These are phyloP conservation scores for Plebejus argus DNA, from an alignment of 2,888 invertebrate genomes.

Conservation along the genomic window DNA sequence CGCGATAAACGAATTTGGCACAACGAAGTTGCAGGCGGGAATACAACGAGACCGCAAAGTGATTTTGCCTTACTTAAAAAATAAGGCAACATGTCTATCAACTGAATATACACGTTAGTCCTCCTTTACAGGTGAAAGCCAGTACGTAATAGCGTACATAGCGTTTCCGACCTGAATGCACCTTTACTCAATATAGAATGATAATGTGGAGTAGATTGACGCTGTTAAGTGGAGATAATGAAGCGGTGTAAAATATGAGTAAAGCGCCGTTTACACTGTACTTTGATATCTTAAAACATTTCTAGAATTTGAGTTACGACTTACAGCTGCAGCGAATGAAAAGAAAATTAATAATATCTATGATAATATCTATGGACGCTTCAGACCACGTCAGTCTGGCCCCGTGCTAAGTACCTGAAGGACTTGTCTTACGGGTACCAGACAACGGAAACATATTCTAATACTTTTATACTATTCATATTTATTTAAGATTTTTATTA, in stretches of 20 bases:
- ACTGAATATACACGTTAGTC: background rate
- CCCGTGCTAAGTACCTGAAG: too few relatives aligned
- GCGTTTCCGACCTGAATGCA: slow-evolving; percentile 1
- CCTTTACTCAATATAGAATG: slow-evolving; percentile 20
- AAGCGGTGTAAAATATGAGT: slow-evolving; percentile 9
- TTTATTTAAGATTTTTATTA: too few relatives aligned
- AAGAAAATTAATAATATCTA: too few relatives aligned
- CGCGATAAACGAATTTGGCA: too few relatives aligned
- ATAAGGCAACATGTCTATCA: background rate
- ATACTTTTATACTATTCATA: too few relatives aligned
- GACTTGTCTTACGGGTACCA: too few relatives aligned
- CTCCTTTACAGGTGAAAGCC: background rate
- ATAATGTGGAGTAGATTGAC: slow-evolving; percentile 25
- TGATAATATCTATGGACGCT: too few relatives aligned
- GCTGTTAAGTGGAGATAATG: slow-evolving; percentile 28
- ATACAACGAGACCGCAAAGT: too few relatives aligned
- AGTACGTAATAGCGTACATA: background rate
- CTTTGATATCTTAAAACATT: background rate
- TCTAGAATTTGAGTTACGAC: background rate
- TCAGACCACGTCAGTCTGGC: too few relatives aligned
- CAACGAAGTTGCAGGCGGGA: too few relatives aligned
- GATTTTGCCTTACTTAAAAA: too few relatives aligned
- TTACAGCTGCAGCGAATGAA: background rate
- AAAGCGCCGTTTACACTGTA: background rate
- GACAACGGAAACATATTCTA: too few relatives aligned